Conservation (phyloP, 1,140 invertebrate genomes). For the Polypedilum pembai region DNA sequence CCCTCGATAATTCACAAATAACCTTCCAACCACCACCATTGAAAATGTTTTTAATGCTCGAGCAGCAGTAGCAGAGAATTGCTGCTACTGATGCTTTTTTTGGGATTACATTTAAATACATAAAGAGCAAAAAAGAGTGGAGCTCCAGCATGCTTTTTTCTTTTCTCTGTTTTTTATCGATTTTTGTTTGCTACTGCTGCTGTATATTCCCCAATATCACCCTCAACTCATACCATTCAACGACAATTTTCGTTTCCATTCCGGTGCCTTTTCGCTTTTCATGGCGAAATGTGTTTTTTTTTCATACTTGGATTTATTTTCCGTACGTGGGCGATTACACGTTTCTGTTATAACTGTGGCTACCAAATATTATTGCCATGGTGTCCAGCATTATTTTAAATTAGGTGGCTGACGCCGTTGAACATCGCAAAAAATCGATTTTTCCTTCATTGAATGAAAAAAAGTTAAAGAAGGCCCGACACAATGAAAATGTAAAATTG, state of each 20-base stretch:
- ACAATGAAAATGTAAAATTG: too few species aligned
- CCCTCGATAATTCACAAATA: not conserved
- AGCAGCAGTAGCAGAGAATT: not conserved
- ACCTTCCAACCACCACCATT: not conserved
- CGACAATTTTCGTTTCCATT: slow-evolving; percentile 12
- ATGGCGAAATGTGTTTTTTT: not conserved
- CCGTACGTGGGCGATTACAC: not conserved
- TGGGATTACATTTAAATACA: slow-evolving; percentile 25
- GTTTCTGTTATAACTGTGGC: slow-evolving; percentile 9
- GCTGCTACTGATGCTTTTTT: not conserved
- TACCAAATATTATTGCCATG: not conserved
- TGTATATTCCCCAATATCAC: too few species aligned
- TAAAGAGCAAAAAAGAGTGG: not conserved
- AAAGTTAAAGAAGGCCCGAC: too few species aligned
- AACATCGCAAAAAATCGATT: too few species aligned
- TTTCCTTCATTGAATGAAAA: too few species aligned
- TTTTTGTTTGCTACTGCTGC: not conserved
- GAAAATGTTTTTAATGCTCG: slow-evolving; percentile 25
- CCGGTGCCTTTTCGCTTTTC: not conserved
- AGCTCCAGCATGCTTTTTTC: not conserved
- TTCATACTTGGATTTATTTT: not conserved
- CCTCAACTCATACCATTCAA: not conserved
- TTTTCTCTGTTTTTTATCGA: slow-evolving; percentile 20
- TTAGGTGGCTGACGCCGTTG: too few species aligned
- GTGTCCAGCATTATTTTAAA: not conserved